A percentile compares a stretch with the other conserved stretches of the same genome.
Conservation (phyloP, 2,888 invertebrate genomes). For the Pseudococcus jackbeardsleyi region DNA sequence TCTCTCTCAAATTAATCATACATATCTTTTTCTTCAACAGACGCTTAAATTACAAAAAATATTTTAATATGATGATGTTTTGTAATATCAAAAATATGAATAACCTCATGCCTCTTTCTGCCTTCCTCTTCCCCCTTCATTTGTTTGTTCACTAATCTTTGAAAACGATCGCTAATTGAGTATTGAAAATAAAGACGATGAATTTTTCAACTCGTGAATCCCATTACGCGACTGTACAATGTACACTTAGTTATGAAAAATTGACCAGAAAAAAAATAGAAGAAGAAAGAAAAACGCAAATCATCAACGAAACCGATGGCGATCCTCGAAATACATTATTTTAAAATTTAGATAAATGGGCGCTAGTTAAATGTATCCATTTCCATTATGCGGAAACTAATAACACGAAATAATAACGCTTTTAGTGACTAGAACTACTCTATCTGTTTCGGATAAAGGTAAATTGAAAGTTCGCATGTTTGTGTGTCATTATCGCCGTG, state of each 20-base stretch:
- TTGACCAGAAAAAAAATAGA: background rate
- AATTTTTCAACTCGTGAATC: too few species aligned
- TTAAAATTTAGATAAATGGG: conserved; percentile 19
- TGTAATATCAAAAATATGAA: too few species aligned
- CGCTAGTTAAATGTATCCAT: background rate
- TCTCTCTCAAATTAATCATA: too few species aligned
- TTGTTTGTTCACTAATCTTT: too few species aligned
- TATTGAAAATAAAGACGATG: too few species aligned
- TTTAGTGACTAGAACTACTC: conserved; percentile 12
- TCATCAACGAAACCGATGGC: background rate
- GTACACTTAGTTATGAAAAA: background rate
- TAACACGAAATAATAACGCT: conserved; percentile 23
- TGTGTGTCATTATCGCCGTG: background rate
- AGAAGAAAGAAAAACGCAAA: background rate
- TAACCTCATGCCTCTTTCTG: too few species aligned
- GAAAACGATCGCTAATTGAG: too few species aligned
- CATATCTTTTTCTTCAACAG: too few species aligned
- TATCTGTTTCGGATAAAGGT: conserved; percentile 4
- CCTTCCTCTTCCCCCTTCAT: too few species aligned
- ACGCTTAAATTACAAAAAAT: too few species aligned
- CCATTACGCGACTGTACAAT: too few species aligned
- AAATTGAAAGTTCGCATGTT: conserved; percentile 39
- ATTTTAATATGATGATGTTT: too few species aligned
- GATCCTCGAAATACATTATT: background rate
- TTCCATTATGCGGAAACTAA: conserved; percentile 26